phyloP scores from a whole-genome alignment of 2,888 invertebrate species.

The Invenusta paracnida region DNA sequence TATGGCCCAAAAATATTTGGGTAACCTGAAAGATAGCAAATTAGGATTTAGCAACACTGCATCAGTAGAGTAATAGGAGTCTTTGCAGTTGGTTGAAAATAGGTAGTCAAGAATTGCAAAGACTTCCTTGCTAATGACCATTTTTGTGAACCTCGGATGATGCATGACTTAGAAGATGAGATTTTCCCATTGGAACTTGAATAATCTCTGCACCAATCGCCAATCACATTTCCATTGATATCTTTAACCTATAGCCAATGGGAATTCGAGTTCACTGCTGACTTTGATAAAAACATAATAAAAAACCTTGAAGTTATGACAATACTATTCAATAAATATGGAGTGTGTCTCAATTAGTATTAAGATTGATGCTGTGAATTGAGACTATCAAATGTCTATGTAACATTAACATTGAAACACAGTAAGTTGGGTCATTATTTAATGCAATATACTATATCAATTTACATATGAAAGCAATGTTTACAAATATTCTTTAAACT shows the following conservation, averaged over 20 bases:
- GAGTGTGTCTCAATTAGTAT: background rate
- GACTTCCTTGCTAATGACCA: background rate
- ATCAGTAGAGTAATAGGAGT: too few species aligned
- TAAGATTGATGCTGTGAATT: background rate
- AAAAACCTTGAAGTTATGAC: background rate
- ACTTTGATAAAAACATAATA: background rate
- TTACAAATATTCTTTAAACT: background rate
- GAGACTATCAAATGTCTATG: too few species aligned
- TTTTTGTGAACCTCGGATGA: background rate
- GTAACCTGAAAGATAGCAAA: too few species aligned
- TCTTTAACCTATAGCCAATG: background rate
- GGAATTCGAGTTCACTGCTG: background rate
- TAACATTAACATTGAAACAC: background rate
- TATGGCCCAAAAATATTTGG: too few species aligned
- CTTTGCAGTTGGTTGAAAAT: slow-evolving; percentile 6
- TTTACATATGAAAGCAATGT: background rate
- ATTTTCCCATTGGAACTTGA: slow-evolving; percentile 9
- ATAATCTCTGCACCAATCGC: slow-evolving; percentile 19
- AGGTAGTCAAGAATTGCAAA: background rate
- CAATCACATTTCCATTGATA: slow-evolving; percentile 29
- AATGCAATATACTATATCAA: background rate
- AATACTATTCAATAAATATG: background rate
- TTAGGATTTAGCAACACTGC: too few species aligned
- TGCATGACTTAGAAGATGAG: background rate
- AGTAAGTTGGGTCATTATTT: background rate